A percentile compares a stretch with the other conserved stretches of the same genome.
These are phyloP conservation scores for cat (Felis catus) DNA, from an alignment of 2,113 vertebrate genomes.

Conservation along the genomic window DNA sequence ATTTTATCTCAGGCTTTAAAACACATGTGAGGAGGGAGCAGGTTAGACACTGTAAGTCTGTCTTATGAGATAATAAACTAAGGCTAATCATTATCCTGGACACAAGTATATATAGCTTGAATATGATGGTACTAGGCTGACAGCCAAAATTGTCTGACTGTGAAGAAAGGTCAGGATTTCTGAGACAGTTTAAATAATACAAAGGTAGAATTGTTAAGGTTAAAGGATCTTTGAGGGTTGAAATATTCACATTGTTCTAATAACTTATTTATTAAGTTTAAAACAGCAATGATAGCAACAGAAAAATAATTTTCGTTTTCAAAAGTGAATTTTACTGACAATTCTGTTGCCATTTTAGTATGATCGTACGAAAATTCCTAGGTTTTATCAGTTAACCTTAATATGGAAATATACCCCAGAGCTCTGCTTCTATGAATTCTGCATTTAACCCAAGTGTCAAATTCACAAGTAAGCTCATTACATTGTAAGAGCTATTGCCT, in stretches of 20 bases:
- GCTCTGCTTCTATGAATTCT: conserved; percentile 63
- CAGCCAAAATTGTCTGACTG: neutral
- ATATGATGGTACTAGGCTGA: neutral
- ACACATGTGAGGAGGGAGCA: neutral
- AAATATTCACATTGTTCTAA: conserved; percentile 3
- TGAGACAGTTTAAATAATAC: conserved; percentile 1
- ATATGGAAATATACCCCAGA: conserved; percentile 63
- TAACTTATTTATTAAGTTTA: conserved; percentile 36
- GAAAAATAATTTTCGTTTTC: conserved; percentile 59
- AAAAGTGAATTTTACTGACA: conserved; percentile 59
- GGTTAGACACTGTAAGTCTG: neutral
- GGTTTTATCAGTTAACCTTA: conserved; percentile 66
- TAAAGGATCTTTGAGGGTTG: neutral
- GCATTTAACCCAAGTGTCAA: conserved; percentile 72
- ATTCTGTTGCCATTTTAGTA: conserved; percentile 54
- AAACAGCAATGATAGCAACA: conserved; percentile 16
- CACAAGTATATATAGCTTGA: neutral
- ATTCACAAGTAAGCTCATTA: conserved; percentile 78
- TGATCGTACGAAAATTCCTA: conserved; percentile 60
- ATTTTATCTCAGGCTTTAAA: neutral
- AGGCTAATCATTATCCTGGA: neutral
- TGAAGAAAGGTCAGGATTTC: neutral
- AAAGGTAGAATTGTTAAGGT: neutral
- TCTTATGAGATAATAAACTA: neutral
- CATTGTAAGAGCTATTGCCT: conserved; percentile 66